phyloP scores from a whole-genome alignment of 1,140 invertebrate genomes.

The Stegodyphus mimosarum region DNA sequence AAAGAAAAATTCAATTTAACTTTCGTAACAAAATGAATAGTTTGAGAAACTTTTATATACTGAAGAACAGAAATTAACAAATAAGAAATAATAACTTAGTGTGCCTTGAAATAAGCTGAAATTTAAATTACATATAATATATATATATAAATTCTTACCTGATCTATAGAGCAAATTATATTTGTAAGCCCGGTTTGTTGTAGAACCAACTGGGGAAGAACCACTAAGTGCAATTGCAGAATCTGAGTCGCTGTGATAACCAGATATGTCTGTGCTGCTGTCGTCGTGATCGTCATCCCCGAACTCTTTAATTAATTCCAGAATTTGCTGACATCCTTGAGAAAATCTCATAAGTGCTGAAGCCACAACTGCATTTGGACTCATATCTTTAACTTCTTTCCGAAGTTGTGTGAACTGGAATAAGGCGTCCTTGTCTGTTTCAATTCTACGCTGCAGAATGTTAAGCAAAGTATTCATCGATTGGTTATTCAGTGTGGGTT shows the following conservation, averaged over 20 bases:
- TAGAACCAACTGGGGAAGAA: conserved; percentile 58
- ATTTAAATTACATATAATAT: no score
- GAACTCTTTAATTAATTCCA: conserved; percentile 60
- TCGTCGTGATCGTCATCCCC: conserved; percentile 59
- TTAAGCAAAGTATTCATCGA: conserved; percentile 71
- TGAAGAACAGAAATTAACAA: no score
- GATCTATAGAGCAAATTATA: conserved; percentile 72
- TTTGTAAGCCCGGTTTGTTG: conserved; percentile 56
- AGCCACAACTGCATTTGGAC: conserved; percentile 55
- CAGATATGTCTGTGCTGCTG: conserved; percentile 59
- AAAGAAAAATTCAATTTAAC: no score
- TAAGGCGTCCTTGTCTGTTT: conserved; percentile 77
- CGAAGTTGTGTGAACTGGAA: conserved; percentile 74
- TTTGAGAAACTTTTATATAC: no score
- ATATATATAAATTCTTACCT: conserved; percentile 68
- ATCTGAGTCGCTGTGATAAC: conserved; percentile 61
- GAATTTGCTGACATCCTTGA: conserved; percentile 59
- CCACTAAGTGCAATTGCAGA: conserved; percentile 55
- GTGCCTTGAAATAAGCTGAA: no score
- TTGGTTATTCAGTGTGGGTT: conserved; percentile 72
- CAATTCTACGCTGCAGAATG: conserved; percentile 75
- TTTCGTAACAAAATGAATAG: no score
- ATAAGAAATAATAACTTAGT: no score
- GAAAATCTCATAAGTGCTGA: conserved; percentile 60
- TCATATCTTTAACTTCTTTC: conserved; percentile 77